Evolutionary conservation across 2,797 vertebrate species (phyloP).

Genomic region (Anomalospiza imberbis): DNA sequence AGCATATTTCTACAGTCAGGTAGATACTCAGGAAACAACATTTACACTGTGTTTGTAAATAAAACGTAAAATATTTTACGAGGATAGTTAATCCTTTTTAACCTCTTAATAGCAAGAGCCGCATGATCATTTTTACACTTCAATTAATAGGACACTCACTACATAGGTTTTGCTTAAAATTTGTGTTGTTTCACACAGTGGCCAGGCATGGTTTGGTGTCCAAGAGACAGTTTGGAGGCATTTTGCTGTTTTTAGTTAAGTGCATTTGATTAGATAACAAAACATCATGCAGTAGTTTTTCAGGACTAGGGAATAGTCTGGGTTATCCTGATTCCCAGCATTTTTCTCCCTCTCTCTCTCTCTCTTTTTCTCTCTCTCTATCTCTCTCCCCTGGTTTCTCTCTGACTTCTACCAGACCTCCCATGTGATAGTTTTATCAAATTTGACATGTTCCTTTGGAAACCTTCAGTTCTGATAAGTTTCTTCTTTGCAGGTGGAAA

Average conservation of each 20-base stretch:
- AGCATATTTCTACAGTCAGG: neutral
- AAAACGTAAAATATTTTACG: neutral
- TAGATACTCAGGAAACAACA: neutral
- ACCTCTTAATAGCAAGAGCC: neutral
- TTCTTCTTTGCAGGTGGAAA: neutral
- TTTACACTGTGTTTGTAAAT: neutral
- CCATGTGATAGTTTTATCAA: neutral
- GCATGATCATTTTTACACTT: neutral
- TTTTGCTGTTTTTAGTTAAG: neutral
- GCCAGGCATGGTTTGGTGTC: neutral
- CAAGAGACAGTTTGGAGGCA: neutral
- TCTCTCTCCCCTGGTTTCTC: neutral
- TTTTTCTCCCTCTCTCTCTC: neutral
- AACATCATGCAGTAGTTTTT: neutral
- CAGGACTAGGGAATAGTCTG: neutral
- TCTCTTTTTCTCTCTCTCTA: accelerated
- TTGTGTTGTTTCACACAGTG: neutral
- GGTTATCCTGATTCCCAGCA: neutral
- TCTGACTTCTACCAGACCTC: neutral
- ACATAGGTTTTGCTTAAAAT: accelerated
- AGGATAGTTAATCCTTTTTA: neutral
- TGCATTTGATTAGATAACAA: accelerated
- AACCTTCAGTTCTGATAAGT: neutral
- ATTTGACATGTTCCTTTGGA: neutral
- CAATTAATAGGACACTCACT: neutral